Evolutionary conservation across 2,797 vertebrate genomes (phyloP), one percentile per base, ranked within the genome.

Genomic region (Dallia pectoralis): DNA sequence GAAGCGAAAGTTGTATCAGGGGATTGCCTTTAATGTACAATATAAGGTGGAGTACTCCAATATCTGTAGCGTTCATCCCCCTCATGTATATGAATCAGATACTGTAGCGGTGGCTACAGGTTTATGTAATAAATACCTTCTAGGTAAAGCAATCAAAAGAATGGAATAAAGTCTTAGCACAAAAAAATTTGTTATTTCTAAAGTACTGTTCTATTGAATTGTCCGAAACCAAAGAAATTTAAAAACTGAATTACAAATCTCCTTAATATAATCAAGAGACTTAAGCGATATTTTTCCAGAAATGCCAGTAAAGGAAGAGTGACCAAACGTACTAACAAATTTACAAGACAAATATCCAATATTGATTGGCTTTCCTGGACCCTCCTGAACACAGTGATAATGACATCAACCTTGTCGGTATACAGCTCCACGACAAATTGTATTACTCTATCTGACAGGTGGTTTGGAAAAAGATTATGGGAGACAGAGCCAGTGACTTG

Each of bases 1-100:
- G 79, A 81, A 72, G 80, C 77, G n/a, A 79, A 65, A 88, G 87
- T 79, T 84, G 77, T 84, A 79, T 44, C 9, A 11, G 8, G 11
- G 53, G 25, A 59, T 27, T 25, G 25, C 53, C 11, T 12, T 12
- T 59, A n/a, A 59, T 56, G n/a, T 0, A 67, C 64, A 80, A 69
- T 30, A 63, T 56, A 63, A 18, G 16, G 29, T 32, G 16, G 61
- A 29, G 15, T 63, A 16, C 6, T 63, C 29, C 30, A 32, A 59
- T 27, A 59, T 59, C 22, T 59, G 53, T 11, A 4, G 3, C 27
- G 2, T 12, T 3, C 1, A 29, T 19, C 12, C 25, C 15, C 22
- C 27, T 5, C 3, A 15, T 15, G 1, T 27, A 25, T n/a, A n/a
- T n/a, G n/a, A n/a, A n/a, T n/a, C 3, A 62, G 36, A 7, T 9